Percentiles rank a stretch among this genome's conserved stretches.
These are phyloP conservation scores for Nineta flava DNA, from an alignment of 2,888 invertebrate species.

Conservation along the genomic window DNA sequence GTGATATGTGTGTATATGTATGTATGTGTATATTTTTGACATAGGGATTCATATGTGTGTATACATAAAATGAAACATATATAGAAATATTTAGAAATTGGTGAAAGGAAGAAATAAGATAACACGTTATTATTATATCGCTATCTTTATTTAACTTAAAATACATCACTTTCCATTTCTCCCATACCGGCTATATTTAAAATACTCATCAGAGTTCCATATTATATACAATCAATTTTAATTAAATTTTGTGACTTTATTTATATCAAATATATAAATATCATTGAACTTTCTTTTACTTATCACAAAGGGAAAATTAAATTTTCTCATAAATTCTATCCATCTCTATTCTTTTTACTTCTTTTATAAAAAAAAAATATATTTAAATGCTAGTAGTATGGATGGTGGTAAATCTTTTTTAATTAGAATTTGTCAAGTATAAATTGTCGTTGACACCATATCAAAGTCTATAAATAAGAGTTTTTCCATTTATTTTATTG, in stretches of 20 bases:
- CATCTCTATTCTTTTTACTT: too few relatives aligned
- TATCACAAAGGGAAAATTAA: not conserved
- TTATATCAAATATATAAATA: not conserved
- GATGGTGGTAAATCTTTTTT: too few relatives aligned
- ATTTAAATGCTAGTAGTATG: too few relatives aligned
- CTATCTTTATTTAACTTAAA: not conserved
- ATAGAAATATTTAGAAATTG: not conserved
- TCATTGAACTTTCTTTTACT: not conserved
- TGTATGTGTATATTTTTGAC: not conserved
- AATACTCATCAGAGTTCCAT: not conserved
- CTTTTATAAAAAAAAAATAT: too few relatives aligned
- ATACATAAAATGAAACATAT: not conserved
- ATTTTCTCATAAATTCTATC: not conserved
- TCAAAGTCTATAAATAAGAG: too few relatives aligned
- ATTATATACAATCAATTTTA: not conserved
- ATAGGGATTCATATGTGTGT: not conserved
- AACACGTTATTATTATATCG: not conserved
- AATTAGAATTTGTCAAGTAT: too few relatives aligned
- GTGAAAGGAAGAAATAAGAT: not conserved
- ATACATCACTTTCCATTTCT: slow-evolving; percentile 1
- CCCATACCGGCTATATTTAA: not conserved
- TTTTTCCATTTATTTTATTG: too few relatives aligned
- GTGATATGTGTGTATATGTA: not conserved
- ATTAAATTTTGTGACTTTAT: not conserved
- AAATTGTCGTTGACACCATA: too few relatives aligned